Evolutionary conservation across 1,140 invertebrate genomes (phyloP), one percentile per base, ranked within the genome.

Genomic region (Gryon sp.): DNA sequence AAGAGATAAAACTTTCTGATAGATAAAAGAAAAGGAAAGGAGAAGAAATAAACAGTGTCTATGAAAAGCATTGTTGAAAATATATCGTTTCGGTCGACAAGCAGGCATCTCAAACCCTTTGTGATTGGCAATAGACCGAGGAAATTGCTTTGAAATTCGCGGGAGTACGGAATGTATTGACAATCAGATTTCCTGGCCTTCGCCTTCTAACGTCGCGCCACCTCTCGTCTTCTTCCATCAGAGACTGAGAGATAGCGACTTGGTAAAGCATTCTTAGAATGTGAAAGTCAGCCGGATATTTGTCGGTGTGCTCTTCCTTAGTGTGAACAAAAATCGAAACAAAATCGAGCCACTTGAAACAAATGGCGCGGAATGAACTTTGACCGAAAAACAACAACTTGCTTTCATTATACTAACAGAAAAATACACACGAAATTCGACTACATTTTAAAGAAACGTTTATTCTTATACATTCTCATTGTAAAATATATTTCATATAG

Each of bases 121-220:
- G 79, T 82, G 83, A 86, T 86, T 85, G 84, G 75, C 83, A 86
- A 85, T 86, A 86, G 84, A 86, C 66, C 83, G 82, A 84, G 83
- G 83, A 86, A 86, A 86, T 86, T 86, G 85, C 80, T 83, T 83
- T 80, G 83, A 86, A 85, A 85, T 86, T 86, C 83, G 80, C 80
- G 78, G 68, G 79, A 78, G 78, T 78, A 81, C 83, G 80, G 79
- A 84, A 86, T 84, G 83, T 86, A 86, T 86, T 85, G 85, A 83
- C 83, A 85, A 86, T 87, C 84, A 87, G 83, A 87, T 86, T 86
- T 84, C 75, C 79, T 77, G 75, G 74, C 66, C 76, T 78, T 76
- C 70, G 76, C 66, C 80, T 76, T 68, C 60, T 40, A 68, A 41
- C 57, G 32, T 28, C 62, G 40, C 41, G 40, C 48, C 57, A 63